Base-by-base conservation (phyloP, 2,888 invertebrate genomes). In the Watsonalla cultraria region DNA sequence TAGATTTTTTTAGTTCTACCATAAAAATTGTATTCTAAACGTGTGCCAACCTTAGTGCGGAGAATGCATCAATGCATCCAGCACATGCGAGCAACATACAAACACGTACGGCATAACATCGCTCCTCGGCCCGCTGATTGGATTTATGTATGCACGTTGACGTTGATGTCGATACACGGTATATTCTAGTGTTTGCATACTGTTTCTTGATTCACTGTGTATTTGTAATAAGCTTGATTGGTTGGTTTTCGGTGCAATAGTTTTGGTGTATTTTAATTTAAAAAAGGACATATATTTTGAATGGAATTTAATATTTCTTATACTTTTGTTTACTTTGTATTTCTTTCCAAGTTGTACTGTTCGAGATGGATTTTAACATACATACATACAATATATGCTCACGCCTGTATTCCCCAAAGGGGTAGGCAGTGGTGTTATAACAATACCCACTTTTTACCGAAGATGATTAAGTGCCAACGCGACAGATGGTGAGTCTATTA, bases 121-220 rank as follows among this genome's bases (percentile, higher is more conserved):
- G 74, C 45, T 72, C 75, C 70, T 72, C 79, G 76, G 70, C 74
- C 74, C 76, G 73, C 77, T 87, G 88, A 88, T 88, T 88, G 88
- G 85, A 88, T 88, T 88, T 84, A 78, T 78, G 78, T 76, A 75
- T 76, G 78, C 76, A 74, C 68, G 65, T 69, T 70, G 67, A 66
- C 67, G 70, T 66, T 46, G 39, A 55, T 56, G 49, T 51, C 57
- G 46, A 45, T 60, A 60, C 49, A 57, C 63, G 58, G 61, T 54
- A 46, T 15, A 49, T 49, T 49, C 37, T 1, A 35, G 37, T 37
- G 49, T 34, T 35, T 47, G 11, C 42, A 11, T 42, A 42, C 34
- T 47, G 47, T 7, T 47, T 13, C 47, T 47, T 47, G 47, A 47
- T 47, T 47, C 13, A 35, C 13, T 48, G 48, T 49, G 49, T 49